Base-by-base conservation (phyloP, 1,140 invertebrate species). In the Papilio helenus region DNA sequence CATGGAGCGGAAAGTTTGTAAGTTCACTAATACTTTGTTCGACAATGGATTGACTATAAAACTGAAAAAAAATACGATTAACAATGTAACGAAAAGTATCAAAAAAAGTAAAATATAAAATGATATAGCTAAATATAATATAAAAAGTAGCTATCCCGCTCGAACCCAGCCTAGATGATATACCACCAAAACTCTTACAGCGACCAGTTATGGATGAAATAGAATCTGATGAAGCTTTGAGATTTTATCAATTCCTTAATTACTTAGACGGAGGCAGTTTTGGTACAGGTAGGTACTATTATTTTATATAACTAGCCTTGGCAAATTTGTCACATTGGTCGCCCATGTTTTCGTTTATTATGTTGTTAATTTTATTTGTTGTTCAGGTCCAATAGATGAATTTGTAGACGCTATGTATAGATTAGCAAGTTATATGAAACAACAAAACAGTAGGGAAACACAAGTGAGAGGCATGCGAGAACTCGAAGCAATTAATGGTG, bases 1-100 rank as follows among this genome's bases (percentile, higher is more conserved):
- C 93, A 10, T 94, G 93, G 93, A 94, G 93, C 74, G 93, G 93
- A 42, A 94, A 94, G 87, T 94, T 94, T 81, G 93, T 94, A 86
- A 87, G 92, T 87, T 20, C 3, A 10, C 2, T 29, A 44, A 9
- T 44, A 23, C 16, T 49, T 51, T 16, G 23, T 46, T 46, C 10
- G 9, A 3, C 44, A 10, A 14, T 46, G 44, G 14, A 16, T 2
- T 46, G 44, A 16, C 44, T 46, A 0, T 5, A 8, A 46, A 46
- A 46, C 2, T 12, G 44, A 46, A 8, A 39, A 39, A 4, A 39
- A 39, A 39, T 39, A 39, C 34, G 34, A 39, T 39, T 39, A 39
- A 39, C 7, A 1, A 39, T 39, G 3, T 3, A 29, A 1, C 29
- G 34, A 39, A 8, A 39, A 0, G 7, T 29, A 29, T 29, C 34